Conservation (phyloP, 2,888 invertebrate genomes). For the Pardosa pseudoannulata region DNA sequence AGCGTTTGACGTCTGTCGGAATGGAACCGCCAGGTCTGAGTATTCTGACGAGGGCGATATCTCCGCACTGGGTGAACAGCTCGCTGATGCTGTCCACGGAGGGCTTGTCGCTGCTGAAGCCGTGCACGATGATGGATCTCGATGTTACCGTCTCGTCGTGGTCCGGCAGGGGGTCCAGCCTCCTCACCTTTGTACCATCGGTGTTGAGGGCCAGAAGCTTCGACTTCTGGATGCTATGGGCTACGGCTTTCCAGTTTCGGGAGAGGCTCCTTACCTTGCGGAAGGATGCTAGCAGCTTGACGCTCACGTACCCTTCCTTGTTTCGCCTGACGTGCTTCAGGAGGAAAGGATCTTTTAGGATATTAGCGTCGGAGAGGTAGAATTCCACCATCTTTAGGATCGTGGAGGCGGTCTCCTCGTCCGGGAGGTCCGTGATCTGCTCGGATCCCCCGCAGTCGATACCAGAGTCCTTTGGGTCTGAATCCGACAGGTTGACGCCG, state of each 20-base stretch:
- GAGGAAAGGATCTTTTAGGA: slow-evolving; percentile 95
- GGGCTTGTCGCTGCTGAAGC: slow-evolving; percentile 89
- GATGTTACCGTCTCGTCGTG: slow-evolving; percentile 96
- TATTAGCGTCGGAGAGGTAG: slow-evolving; percentile 96
- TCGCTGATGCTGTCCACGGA: slow-evolving; percentile 94
- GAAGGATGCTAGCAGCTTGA: slow-evolving; percentile 96
- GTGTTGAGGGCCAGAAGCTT: slow-evolving; percentile 92
- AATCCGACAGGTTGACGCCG: slow-evolving; percentile 38
- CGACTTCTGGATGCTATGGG: slow-evolving; percentile 87
- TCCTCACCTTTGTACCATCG: slow-evolving; percentile 90
- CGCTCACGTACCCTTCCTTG: slow-evolving; percentile 95
- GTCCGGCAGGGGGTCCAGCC: slow-evolving; percentile 89
- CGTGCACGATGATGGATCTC: slow-evolving; percentile 91
- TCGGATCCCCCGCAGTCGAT: slow-evolving; percentile 61
- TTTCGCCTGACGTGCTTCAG: slow-evolving; percentile 95
- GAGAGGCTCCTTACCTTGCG: slow-evolving; percentile 95
- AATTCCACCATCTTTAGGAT: slow-evolving; percentile 94
- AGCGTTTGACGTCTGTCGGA: slow-evolving; percentile 92
- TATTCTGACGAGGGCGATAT: slow-evolving; percentile 91
- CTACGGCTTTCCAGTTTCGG: slow-evolving; percentile 95
- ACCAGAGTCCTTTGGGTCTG: slow-evolving; percentile 72
- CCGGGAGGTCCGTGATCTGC: slow-evolving; percentile 80
- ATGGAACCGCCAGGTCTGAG: slow-evolving; percentile 92
- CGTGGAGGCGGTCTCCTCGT: slow-evolving; percentile 86
- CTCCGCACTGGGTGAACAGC: slow-evolving; percentile 90